phyloP scores from a whole-genome alignment of 1,140 invertebrate genomes.

The Yoshiicerus persimilis region DNA sequence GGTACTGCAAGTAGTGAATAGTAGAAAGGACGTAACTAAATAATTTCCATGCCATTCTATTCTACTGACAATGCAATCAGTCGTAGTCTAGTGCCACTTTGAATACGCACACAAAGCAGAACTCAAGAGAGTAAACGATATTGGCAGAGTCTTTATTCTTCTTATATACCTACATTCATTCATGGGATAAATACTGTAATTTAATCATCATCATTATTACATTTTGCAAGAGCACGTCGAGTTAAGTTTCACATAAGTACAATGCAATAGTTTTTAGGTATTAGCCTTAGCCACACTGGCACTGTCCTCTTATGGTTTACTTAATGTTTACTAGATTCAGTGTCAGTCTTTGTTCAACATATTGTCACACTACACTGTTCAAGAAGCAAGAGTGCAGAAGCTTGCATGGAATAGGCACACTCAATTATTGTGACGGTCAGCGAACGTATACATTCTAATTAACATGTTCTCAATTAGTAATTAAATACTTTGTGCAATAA shows the following conservation, averaged over 20 bases:
- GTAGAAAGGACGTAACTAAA: background rate
- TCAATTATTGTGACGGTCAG: background rate
- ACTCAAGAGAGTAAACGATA: background rate
- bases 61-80: background rate
- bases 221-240: conserved; percentile 16
- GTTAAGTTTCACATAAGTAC: background rate
- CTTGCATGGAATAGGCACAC: background rate
- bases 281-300: background rate
- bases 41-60: background rate
- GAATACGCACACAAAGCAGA: background rate
- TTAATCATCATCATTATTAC: conserved; percentile 11
- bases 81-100: background rate
- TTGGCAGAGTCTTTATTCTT: background rate
- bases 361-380: background rate
- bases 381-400: background rate
- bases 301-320: background rate
- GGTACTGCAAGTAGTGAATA: too few relatives aligned
- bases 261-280: background rate
- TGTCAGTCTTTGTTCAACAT: background rate
- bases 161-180: background rate
- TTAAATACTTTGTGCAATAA: too few relatives aligned
- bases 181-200: conserved; percentile 6
- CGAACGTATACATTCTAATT: background rate
- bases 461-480: background rate
- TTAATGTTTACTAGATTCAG: background rate